Base-by-base conservation (phyloP, 1,140 invertebrate species). In the Aphaenogaster rudis region DNA sequence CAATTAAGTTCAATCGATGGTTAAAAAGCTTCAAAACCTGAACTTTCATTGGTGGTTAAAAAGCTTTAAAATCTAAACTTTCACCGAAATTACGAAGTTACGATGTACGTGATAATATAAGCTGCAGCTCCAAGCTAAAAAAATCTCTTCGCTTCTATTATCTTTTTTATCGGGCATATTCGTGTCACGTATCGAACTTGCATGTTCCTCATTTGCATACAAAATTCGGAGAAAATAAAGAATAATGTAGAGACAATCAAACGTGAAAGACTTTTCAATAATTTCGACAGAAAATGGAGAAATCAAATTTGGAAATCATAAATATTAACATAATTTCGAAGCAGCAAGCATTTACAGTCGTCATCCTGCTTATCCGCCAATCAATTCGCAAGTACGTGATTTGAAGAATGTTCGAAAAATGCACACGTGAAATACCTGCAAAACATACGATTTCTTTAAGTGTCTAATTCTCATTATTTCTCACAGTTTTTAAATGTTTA, bases 131-230 rank as follows among this genome's bases (percentile, higher is more conserved):
- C 17, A 9, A 59, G 8, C 6, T 8, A 72, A 72, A 87, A 74
- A 74, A 84, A 84, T 66, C 45, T 54, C 48, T 82, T 84, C 50
- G 59, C 59, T 87, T 87, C 79, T 59, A 87, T 87, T 87, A 87
- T 84, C 66, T 67, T 61, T 71, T 42, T 13, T 72, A 81, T 82
- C 67, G 61, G n/a, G 17, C 48, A 64, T 63, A 87, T 87, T 86
- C 86, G 33, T 52, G 80, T 87, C 86, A 87, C 86, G 86, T 87
- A 87, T 87, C 48, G 86, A 64, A 84, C 81, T 84, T 54, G 80
- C 79, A 42, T 72, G 39, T 57, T 64, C 28, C 13, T 39, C 79
- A 87, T 87, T 87, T 87, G 86, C 86, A 82, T 87, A 74, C 17
- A 28, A 87, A 74, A 87, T 87, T 66, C 57, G 61, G 66, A 66